Percentiles rank a stretch among this genome's conserved stretches.
These are phyloP conservation scores for Crossaster papposus DNA, from an alignment of 53 echinoderm and acorn worm genomes.

Conservation along the genomic window DNA sequence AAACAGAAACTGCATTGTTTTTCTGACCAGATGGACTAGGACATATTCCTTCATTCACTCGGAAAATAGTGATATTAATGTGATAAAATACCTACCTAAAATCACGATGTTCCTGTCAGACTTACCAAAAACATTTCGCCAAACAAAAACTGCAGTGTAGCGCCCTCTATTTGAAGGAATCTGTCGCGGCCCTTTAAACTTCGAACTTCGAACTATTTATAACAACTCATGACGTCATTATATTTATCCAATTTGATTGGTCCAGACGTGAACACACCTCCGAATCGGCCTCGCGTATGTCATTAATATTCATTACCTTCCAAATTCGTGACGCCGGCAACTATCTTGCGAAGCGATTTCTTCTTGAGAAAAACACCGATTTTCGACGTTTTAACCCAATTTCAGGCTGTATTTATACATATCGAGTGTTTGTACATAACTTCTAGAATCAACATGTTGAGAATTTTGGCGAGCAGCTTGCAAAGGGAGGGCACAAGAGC, in stretches of 20 bases:
- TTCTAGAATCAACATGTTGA: constrained; percentile 63
- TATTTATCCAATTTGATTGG: constrained; percentile 45
- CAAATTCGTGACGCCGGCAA: constrained; percentile 15
- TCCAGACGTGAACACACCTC: constrained; percentile 46
- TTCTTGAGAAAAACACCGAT: not conserved
- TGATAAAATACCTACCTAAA: too few relatives aligned
- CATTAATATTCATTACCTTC: constrained; percentile 44
- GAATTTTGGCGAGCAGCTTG: constrained; percentile 63
- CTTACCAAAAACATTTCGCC: not conserved
- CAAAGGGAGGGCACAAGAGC: constrained; percentile 69
- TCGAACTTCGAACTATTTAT: constrained; percentile 30
- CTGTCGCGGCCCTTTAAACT: constrained; percentile 26
- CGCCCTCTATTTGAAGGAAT: constrained; percentile 37
- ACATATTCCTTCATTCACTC: too few relatives aligned
- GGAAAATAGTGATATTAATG: too few relatives aligned
- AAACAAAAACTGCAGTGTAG: not conserved
- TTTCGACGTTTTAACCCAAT: constrained; percentile 22
- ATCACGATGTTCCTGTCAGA: too few relatives aligned
- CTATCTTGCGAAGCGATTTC: not conserved
- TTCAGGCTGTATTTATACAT: constrained; percentile 26
- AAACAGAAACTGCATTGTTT: too few relatives aligned
- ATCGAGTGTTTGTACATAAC: constrained; percentile 16
- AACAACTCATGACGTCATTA: constrained; percentile 15
- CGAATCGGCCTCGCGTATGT: not conserved
- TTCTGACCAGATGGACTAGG: too few relatives aligned